Base-by-base conservation (phyloP, 2,888 invertebrate species). In the Agrotis ipsilon region DNA sequence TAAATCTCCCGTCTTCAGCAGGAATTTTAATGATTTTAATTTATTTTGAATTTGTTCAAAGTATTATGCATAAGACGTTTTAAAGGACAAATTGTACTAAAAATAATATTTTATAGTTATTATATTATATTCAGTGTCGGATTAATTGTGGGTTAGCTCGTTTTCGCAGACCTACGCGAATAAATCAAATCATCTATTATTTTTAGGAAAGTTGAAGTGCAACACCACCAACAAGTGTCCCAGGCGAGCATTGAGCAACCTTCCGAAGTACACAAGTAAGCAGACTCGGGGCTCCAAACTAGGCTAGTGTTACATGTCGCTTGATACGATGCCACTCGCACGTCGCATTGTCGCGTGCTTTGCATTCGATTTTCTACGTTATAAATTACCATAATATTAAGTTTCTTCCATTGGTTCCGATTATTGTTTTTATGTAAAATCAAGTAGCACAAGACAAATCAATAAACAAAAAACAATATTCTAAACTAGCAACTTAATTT, bases 301-400 rank as follows among this genome's bases (percentile, higher is more conserved):
- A 68, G 77, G 72, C 59, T 65, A 81, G 59, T 65, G 68, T 68
- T 54, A 72, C 77, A 72, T 54, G 54, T 71, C 63, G 45, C 52
- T 51, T 46, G 18, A 59, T 62, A 45, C 43, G 60, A 66, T 57
- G 52, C 45, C 43, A 64, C 32, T 69, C 46, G 55, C 60, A 18
- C 57, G 60, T n/a, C n/a, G n/a, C n/a, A 72, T 43, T 48, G 24
- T 65, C 49, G 76, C 64, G 58, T 80, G 64, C 60, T 52, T 68
- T 59, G 55, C 59, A n/a, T 72, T 65, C 58, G 21, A 58, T 18
- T 1, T 18, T 11, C 27, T 48, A 57, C 43, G 18, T 39, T 55
- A 60, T 49, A 57, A 55, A 66, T 66, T 62, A 72, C n/a, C 68
- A 78, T 65, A 54, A 45, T 45, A 45, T 45, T 45, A 55, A 51